Evolutionary conservation across 2,888 invertebrate genomes (phyloP).

Genomic region (Dilophus febrilis): DNA sequence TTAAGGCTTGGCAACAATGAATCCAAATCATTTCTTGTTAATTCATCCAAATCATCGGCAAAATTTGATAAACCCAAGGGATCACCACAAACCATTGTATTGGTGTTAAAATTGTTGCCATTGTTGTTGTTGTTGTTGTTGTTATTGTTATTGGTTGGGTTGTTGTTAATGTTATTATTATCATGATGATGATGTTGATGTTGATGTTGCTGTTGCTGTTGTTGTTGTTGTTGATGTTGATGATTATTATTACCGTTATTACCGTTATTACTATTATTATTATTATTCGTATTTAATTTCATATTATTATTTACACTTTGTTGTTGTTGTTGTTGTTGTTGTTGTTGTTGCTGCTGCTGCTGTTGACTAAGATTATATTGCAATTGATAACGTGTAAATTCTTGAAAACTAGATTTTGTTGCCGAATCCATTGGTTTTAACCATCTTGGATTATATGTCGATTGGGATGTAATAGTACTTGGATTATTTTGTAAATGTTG

Average conservation of each 20-base stretch:
- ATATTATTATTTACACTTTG: too few species aligned
- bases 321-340: slow-evolving; percentile 19
- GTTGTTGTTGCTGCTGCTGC: slow-evolving; percentile 16
- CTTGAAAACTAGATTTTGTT: slow-evolving; percentile 44
- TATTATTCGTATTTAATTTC: too few species aligned
- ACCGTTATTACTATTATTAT: too few species aligned
- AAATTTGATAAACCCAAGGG: background rate
- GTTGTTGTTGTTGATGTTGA: slow-evolving; percentile 10
- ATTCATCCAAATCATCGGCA: slow-evolving; percentile 20
- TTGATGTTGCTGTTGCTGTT: slow-evolving; percentile 8
- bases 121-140: background rate
- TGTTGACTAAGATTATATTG: slow-evolving; percentile 42
- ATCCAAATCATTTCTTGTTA: slow-evolving; percentile 39
- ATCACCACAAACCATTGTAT: too few species aligned
- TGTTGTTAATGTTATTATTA: too few species aligned
- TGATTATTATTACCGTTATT: too few species aligned
- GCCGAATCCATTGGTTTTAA: slow-evolving; percentile 41
- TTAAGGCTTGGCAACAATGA: slow-evolving; percentile 44
- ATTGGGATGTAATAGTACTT: slow-evolving; percentile 9
- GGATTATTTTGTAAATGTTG: slow-evolving; percentile 7
- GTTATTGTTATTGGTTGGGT: too few species aligned
- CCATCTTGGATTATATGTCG: slow-evolving; percentile 24
- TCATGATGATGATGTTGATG: too few species aligned
- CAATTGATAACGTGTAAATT: slow-evolving; percentile 45
- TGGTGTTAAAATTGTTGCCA: background rate